Evolutionary conservation across 2,888 invertebrate genomes (phyloP).

Genomic region (Cataglyphis albicans): DNA sequence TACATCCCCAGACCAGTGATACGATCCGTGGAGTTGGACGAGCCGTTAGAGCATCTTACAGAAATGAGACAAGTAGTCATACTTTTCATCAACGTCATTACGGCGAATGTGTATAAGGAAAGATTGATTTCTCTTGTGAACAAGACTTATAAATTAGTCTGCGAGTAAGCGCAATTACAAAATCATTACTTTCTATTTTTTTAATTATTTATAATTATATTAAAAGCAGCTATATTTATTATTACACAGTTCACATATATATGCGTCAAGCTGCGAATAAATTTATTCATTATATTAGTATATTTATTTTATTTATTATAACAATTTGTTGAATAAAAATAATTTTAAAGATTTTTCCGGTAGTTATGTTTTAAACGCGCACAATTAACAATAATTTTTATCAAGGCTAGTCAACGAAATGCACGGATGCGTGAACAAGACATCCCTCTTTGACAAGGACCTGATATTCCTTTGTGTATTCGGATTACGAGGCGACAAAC

Average conservation of each 20-base stretch:
- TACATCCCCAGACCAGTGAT: constrained; percentile 89
- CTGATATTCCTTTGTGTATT: constrained; percentile 91
- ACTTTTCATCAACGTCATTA: constrained; percentile 89
- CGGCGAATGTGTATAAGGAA: constrained; percentile 84
- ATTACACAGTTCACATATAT: not conserved
- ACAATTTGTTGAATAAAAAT: not conserved
- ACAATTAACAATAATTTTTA: not conserved
- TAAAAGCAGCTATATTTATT: not conserved
- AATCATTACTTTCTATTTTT: not conserved
- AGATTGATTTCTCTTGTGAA: constrained; percentile 87
- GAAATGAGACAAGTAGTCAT: constrained; percentile 91
- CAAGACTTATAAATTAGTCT: constrained; percentile 86
- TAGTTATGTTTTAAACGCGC: not conserved
- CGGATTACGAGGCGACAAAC: constrained; percentile 91
- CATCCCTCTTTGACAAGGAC: constrained; percentile 91
- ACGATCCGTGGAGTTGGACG: constrained; percentile 89
- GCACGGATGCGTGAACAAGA: constrained; percentile 90
- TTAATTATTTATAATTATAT: not conserved
- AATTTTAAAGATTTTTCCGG: not conserved
- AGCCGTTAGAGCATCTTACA: constrained; percentile 91
- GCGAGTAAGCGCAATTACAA: constrained; percentile 81
- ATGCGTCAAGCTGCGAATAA: not conserved
- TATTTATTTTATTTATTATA: not conserved
- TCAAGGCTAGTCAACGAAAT: constrained; percentile 86
- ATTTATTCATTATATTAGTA: not conserved